These are phyloP conservation scores for Scyliorhinus canicula DNA, from an alignment of 2,797 vertebrate species.

Conservation along the genomic window DNA sequence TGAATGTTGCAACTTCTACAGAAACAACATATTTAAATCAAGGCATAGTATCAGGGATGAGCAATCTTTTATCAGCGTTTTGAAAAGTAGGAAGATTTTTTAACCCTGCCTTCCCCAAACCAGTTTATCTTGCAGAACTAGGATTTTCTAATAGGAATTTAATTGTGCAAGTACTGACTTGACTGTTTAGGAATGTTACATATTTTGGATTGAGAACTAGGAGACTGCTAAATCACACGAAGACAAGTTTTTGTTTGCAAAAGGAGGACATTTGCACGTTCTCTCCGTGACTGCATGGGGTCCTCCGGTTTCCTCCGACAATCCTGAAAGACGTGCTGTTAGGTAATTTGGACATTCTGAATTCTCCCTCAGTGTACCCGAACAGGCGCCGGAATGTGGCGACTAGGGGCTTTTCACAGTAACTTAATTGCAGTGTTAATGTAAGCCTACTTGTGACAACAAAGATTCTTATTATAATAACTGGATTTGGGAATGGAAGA, in stretches of 20 bases:
- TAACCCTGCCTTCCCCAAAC: background rate
- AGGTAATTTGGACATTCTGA: too few relatives aligned
- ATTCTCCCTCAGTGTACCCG: too few relatives aligned
- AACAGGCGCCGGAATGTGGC: too few relatives aligned
- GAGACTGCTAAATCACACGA: background rate
- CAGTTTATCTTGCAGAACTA: background rate
- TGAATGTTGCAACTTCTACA: background rate
- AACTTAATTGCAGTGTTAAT: too few relatives aligned
- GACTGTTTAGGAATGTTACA: background rate
- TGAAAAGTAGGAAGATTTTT: background rate
- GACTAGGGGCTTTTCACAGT: too few relatives aligned
- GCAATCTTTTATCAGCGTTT: background rate
- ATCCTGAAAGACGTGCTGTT: too few relatives aligned
- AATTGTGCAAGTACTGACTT: background rate
- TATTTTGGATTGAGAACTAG: background rate
- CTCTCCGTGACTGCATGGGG: too few relatives aligned
- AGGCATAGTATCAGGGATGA: background rate
- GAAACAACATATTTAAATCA: background rate
- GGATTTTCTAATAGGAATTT: background rate
- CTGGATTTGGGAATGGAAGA: background rate
- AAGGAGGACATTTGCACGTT: background rate
- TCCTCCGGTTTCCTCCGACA: too few relatives aligned
- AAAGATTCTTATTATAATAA: too few relatives aligned
- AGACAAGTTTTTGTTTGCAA: background rate
- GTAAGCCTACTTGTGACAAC: too few relatives aligned